A percentile compares a stretch with the other conserved stretches of the same genome.
Conservation (phyloP, 2,797 vertebrate species). For the Falco columbarius region DNA sequence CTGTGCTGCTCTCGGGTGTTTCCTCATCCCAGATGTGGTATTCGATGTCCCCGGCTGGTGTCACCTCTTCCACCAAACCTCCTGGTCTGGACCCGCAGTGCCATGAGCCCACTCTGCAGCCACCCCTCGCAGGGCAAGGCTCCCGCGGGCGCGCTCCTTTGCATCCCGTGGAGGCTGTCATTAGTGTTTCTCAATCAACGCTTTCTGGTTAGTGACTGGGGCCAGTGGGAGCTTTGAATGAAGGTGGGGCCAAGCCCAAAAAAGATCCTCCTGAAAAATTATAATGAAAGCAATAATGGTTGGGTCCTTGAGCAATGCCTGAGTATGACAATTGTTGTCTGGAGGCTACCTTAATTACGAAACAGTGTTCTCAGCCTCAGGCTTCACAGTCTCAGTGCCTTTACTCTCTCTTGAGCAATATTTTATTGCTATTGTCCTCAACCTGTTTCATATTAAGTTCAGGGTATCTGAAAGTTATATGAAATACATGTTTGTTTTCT, state of each 20-base stretch:
- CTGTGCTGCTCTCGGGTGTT: background rate
- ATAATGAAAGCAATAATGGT: slow-evolving; percentile 57
- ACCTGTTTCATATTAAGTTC: background rate
- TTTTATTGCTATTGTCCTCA: slow-evolving; percentile 60
- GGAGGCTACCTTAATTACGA: slow-evolving; percentile 67
- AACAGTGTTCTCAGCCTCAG: slow-evolving; percentile 40
- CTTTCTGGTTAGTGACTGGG: slow-evolving; percentile 21
- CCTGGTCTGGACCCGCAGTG: background rate
- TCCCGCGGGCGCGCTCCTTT: background rate
- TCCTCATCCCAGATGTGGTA: background rate
- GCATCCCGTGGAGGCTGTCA: background rate
- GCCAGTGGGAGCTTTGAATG: slow-evolving; percentile 37
- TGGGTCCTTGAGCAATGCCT: slow-evolving; percentile 59
- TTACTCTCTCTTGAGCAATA: slow-evolving; percentile 59
- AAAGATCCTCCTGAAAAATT: slow-evolving; percentile 55
- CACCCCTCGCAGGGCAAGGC: background rate
- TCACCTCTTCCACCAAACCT: background rate
- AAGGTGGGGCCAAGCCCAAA: slow-evolving; percentile 41
- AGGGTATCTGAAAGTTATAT: background rate
- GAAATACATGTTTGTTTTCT: background rate
- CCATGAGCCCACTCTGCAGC: background rate
- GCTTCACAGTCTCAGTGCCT: slow-evolving; percentile 14
- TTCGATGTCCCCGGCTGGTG: background rate
- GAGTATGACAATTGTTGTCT: slow-evolving; percentile 44
- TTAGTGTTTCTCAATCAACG: slow-evolving; percentile 45